These are phyloP conservation scores for Chaetorhynchus papuensis DNA, from an alignment of 2,113 vertebrate genomes.

Conservation along the genomic window DNA sequence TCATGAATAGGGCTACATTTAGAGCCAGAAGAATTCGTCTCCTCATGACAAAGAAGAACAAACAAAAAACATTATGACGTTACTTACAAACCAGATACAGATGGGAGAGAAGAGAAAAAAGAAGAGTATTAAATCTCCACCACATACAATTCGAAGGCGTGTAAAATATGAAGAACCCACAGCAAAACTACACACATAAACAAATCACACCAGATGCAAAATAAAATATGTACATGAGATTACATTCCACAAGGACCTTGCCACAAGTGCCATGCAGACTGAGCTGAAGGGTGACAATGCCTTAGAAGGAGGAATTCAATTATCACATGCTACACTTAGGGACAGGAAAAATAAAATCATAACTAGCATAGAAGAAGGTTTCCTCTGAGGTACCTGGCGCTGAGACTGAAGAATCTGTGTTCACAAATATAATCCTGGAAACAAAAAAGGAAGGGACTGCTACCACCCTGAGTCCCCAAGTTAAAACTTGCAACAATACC, in stretches of 20 bases:
- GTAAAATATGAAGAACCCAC: background rate
- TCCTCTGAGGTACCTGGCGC: background rate
- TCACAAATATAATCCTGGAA: background rate
- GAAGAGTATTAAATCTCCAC: background rate
- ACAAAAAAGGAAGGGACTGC: background rate
- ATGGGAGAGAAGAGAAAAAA: background rate
- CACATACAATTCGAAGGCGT: background rate
- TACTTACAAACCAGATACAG: background rate
- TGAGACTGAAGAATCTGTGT: background rate
- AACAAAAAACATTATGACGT: background rate
- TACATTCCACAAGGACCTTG: background rate
- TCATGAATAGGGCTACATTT: background rate
- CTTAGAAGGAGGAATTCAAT: background rate
- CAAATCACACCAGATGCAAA: background rate
- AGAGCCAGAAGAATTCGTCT: background rate
- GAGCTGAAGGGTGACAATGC: background rate
- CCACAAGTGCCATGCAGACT: background rate
- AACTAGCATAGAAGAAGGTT: background rate
- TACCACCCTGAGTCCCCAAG: background rate
- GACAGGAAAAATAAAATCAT: background rate
- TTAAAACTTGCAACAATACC: background rate
- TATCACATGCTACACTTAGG: background rate
- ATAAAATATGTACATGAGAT: background rate
- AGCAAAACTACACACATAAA: background rate
- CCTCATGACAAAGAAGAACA: background rate